Evolutionary conservation across 2,888 invertebrate genomes (phyloP), one percentile per base, ranked within the genome.

Genomic region (Acanthoscelides obtectus): DNA sequence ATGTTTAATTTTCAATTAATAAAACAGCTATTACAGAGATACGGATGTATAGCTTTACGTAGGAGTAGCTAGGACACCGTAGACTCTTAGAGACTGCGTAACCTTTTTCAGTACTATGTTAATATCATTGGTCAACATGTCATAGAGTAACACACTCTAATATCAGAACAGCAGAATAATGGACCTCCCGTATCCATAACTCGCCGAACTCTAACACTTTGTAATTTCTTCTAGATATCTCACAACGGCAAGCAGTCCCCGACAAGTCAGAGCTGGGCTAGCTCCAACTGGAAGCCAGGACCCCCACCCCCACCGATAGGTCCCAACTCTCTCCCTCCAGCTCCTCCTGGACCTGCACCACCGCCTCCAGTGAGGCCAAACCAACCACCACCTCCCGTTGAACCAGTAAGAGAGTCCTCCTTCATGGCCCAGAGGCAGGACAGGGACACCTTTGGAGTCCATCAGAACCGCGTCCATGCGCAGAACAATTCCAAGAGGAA

Each of bases 361-460:
- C 90, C 88, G 17, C 90, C 90, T 17, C 66, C 21, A 21, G 77
- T 88, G 75, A 84, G 88, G 75, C 87, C 88, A 73, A 90, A 89
- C 69, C 92, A 90, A 70, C 92, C 91, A 0, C 91, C 91, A 3
- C 89, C 91, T 0, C 91, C 92, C 0, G 88, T 90, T 45, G 91
- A 91, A 77, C 89, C 90, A 0, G 84, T 88, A 68, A 84, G 84
- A 27, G 88, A 80, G 25, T 75, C 73, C 0, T 88, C 89, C 0
- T 92, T 92, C 78, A 91, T 92, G 77, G 91, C 92, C 74, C 87
- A 90, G 68, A 87, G 92, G 0, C 90, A 92, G 77, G 92, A 92
- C 78, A 86, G 92, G 22, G 92, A 92, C 78, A 92, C 92, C 0
- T 92, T 92, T 75, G 92, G 92, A 0, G 92, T 92, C 0, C 90